Conservation (phyloP, 1,140 invertebrate genomes). For the Ostrea edulis region DNA sequence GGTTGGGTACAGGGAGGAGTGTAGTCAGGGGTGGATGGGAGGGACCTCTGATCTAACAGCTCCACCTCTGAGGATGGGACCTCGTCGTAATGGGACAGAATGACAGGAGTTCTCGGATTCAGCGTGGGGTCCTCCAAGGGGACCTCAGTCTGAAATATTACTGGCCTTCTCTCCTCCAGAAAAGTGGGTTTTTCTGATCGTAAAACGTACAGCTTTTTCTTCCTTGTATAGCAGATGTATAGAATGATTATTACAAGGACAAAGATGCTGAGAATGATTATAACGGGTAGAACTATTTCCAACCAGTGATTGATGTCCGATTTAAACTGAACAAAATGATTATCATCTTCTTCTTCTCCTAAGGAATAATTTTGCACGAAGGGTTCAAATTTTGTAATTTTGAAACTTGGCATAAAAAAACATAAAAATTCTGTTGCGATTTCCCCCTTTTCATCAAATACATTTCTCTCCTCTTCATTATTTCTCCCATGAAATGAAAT, state of each 20-base stretch:
- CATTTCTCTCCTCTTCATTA: neutral
- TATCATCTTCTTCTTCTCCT: neutral
- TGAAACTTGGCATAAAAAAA: constrained; percentile 26
- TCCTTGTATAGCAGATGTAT: constrained; percentile 4
- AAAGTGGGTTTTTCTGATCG: constrained; percentile 43
- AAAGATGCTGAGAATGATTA: constrained; percentile 12
- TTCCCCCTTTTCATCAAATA: neutral
- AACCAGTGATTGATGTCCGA: constrained; percentile 42
- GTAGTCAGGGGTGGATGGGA: constrained; percentile 22
- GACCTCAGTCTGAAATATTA: constrained; percentile 43
- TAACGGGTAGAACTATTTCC: constrained; percentile 15
- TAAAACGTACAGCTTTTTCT: constrained; percentile 21
- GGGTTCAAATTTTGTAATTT: neutral
- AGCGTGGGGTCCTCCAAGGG: constrained; percentile 28
- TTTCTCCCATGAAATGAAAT: neutral
- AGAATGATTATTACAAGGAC: neutral
- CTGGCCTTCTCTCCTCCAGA: constrained; percentile 43
- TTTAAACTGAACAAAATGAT: neutral
- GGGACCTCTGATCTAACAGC: constrained; percentile 7
- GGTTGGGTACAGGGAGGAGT: neutral
- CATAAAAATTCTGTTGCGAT: neutral
- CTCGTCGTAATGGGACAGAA: constrained; percentile 35
- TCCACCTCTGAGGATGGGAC: neutral
- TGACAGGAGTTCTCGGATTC: neutral
- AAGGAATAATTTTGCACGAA: neutral